Percentiles rank a stretch among this genome's conserved stretches.
Conservation (phyloP, 2,797 vertebrate species). For the Somateria mollissima region DNA sequence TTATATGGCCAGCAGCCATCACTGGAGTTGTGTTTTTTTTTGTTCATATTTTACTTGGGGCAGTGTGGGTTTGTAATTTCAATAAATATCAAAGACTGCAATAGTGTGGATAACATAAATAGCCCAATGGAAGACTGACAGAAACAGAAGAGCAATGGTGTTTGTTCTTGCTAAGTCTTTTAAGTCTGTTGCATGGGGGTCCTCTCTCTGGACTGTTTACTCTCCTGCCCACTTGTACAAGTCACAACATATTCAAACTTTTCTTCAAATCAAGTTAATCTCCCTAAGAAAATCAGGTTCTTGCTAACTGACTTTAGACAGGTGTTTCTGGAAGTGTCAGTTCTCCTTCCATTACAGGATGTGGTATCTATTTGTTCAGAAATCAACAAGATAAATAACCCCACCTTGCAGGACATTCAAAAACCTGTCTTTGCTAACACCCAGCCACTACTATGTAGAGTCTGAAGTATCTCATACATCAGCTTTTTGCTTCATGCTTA, state of each 20-base stretch:
- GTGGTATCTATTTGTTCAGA: neutral
- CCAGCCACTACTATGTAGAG: rapidly evolving
- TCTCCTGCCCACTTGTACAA: neutral
- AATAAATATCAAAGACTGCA: neutral
- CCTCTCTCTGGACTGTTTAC: neutral
- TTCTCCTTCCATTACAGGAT: neutral
- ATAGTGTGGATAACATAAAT: neutral
- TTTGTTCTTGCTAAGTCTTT: neutral
- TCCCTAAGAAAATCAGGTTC: neutral
- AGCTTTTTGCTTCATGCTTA: neutral
- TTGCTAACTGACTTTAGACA: neutral
- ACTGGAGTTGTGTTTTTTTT: neutral
- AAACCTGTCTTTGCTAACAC: neutral
- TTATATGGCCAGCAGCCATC: neutral
- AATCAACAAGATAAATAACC: neutral
- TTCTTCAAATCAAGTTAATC: neutral
- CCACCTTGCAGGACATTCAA: neutral
- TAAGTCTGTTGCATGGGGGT: neutral
- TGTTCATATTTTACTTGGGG: neutral
- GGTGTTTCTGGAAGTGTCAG: neutral
- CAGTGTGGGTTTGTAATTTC: neutral
- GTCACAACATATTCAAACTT: neutral
- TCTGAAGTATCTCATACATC: neutral
- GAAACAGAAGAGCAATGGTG: neutral
- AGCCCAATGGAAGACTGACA: neutral